Conservation (phyloP, 2,797 vertebrate species). For the Cyprinella venusta region DNA sequence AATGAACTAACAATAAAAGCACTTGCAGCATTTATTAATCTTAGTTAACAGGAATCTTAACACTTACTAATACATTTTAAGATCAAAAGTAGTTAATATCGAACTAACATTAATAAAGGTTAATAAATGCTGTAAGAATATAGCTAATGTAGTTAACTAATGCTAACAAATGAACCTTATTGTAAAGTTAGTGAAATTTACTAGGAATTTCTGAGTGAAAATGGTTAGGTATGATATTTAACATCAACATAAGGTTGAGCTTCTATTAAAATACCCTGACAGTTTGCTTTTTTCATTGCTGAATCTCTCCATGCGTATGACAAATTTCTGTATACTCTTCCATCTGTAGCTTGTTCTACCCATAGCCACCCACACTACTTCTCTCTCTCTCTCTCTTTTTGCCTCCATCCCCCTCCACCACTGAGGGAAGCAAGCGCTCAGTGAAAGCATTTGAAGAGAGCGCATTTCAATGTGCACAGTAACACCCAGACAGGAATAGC, state of each 20-base stretch:
- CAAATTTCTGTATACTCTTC: slow-evolving; percentile 94
- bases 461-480: slow-evolving; percentile 52
- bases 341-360: slow-evolving; percentile 70
- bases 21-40: too few relatives aligned
- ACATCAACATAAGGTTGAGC: background rate
- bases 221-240: background rate
- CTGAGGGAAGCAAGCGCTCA: slow-evolving; percentile 54
- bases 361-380: slow-evolving; percentile 43
- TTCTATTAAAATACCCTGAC: background rate
- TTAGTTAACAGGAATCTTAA: too few relatives aligned
- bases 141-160: too few relatives aligned
- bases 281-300: background rate
- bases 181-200: background rate
- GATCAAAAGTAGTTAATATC: too few relatives aligned
- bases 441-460: slow-evolving; percentile 59
- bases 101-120: too few relatives aligned
- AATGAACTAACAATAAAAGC: too few relatives aligned
- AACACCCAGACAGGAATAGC: slow-evolving; percentile 67
- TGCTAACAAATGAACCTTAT: background rate
- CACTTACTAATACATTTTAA: too few relatives aligned
- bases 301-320: slow-evolving; percentile 79
- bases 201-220: background rate
- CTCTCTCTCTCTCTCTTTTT: slow-evolving; percentile 18
- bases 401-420: slow-evolving; percentile 26
- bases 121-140: too few relatives aligned